These are phyloP conservation scores for Ophioninae sp. DNA, from an alignment of 2,888 invertebrate genomes.

Conservation along the genomic window DNA sequence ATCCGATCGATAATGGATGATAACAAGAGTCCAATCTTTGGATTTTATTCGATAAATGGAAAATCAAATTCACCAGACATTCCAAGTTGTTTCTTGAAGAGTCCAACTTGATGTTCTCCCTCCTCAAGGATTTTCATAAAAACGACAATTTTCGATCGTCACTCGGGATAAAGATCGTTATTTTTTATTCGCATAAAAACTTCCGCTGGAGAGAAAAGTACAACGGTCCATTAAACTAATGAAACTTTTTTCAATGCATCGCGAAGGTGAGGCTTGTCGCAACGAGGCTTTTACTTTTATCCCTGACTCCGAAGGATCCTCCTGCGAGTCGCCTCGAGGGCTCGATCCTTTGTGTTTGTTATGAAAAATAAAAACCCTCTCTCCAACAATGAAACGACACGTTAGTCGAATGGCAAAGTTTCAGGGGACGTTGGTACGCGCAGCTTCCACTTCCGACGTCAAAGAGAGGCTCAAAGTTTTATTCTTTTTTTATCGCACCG, in stretches of 20 bases:
- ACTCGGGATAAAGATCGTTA: slow-evolving; percentile 1
- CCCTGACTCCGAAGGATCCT: neutral
- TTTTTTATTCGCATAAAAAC: neutral
- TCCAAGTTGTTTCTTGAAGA: neutral
- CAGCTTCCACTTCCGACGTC: neutral
- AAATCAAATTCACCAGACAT: neutral
- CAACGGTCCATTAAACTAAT: slow-evolving; percentile 10
- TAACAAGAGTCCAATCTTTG: slow-evolving; percentile 10
- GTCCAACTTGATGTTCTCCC: neutral
- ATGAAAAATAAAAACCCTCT: slow-evolving; percentile 9
- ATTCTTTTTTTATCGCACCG: slow-evolving; percentile 6
- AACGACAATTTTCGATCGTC: neutral
- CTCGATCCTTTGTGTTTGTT: neutral
- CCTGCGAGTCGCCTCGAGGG: neutral
- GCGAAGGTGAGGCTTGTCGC: neutral
- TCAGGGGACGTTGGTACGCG: neutral
- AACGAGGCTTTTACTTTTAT: neutral
- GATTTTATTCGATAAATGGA: slow-evolving; percentile 10
- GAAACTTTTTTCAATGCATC: slow-evolving; percentile 13
- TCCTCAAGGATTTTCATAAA: neutral
- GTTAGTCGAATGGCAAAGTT: neutral
- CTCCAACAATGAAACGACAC: neutral
- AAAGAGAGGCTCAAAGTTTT: neutral
- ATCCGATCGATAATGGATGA: slow-evolving; percentile 19
- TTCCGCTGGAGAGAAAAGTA: neutral